Base-by-base conservation (phyloP, 2,113 vertebrate species). In the Oostethus manadensis region DNA sequence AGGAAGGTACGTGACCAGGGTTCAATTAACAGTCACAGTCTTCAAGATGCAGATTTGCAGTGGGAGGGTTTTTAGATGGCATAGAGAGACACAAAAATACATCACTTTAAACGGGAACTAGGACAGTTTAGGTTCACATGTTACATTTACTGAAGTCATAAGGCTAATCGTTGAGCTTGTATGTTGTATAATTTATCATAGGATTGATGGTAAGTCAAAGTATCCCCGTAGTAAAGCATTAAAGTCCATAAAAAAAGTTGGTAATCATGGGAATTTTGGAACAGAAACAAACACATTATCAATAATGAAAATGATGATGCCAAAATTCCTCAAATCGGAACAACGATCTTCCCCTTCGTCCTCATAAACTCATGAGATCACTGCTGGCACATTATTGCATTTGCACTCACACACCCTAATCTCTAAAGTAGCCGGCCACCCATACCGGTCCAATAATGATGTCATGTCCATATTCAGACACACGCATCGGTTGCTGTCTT, bases 381-480 rank as follows among this genome's bases (percentile, higher is more conserved):
- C 69, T 68, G 48, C 46, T 69, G 71, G 45, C 62, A 68, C 70
- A 79, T 81, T 73, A 78, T 82, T 77, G 60, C 70, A 81, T 73
- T 79, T 80, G 44, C 43, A 60, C 68, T 60, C 50, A 21, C 69
- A 67, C 76, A 51, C 66, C 57, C 62, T 69, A 33, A 51, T 72
- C 58, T 64, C 53, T 62, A 74, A 86, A 69, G 49, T 70, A 71
- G 69, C 79, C 72, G 74, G 74, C 74, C 73, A 60, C 55, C 46
- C 43, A 23, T 59, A 57, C 56, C 11, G 38, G 51, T 74, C 79
- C 64, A 78, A 55, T 18, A 65, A 64, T 88, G 84, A 88, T 80
- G 82, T 88, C 77, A 88, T 78, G 66, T 46, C 59, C 61, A 61
- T 76, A 76, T 76, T 81, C 71, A 72, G 77, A 82, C 67, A 74